These are phyloP conservation scores for Mus musculus DNA, from an alignment of 2,113 vertebrate genomes.

Conservation along the genomic window GRCm39 chr16:63797501-63798000, in stretches of 20 bases:
- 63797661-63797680: not conserved
- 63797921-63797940: not conserved
- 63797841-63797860: no score
- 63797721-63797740: not conserved
- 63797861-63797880: no score
- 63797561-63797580: not conserved
- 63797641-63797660: not conserved
- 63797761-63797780: no score
- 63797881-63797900: not conserved
- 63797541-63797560: not conserved
- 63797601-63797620: not conserved
- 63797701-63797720: not conserved
- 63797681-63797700: not conserved
- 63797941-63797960: not conserved
- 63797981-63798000: not conserved
- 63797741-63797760: no score
- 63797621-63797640: not conserved
- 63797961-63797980: not conserved
- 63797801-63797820: no score
- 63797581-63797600: not conserved
- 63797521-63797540: not conserved
- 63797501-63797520: not conserved
- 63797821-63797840: no score
- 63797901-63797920: not conserved
- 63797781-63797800: fast-evolving